Base-by-base conservation (phyloP, 1,140 invertebrate species). In the Pachypeltis micranthus region DNA sequence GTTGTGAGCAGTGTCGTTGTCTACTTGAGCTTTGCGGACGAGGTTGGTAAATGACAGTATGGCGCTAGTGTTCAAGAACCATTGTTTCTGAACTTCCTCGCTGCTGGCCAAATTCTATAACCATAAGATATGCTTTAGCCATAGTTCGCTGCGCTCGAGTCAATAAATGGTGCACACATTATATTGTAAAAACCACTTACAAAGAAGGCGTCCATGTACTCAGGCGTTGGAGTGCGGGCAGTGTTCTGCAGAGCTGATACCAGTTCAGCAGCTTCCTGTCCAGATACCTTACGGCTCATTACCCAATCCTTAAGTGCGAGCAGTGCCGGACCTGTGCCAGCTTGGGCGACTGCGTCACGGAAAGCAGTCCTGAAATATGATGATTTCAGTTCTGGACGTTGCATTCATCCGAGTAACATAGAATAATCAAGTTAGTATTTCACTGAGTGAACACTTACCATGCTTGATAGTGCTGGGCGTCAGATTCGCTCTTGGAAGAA, bases 271-370 rank as follows among this genome's bases (percentile, higher is more conserved):
- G 83, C 83, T 73, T 84, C 79, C 28, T 73, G 65, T 14, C 71
- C 73, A 62, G 70, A 21, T 7, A 87, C 73, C 67, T 81, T 78
- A 24, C 76, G 75, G 16, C 66, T 73, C 55, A 78, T 65, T 27
- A 87, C 82, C 83, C 78, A 83, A 2, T 79, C 65, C 66, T 78
- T 77, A 27, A 87, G 78, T 60, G 74, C 73, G n/a, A 79, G 58
- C 55, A 86, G 77, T 39, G 83, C 81, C 3, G 85, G 83, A 34
- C 79, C 76, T 14, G 83, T 86, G 61, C 85, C 86, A 29, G 79
- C 75, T 72, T 83, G 77, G 10, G 79, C 73, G 2, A 86, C 75
- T 27, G 81, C 81, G 67, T 86, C 83, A 47, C 81, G 79, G 72
- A 78, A 83, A 12, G 80, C 74, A 80, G 26, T n/a, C 63, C 65